These are phyloP conservation scores for Apotomis turbidana DNA, from an alignment of 2,888 invertebrate genomes.

Conservation along the genomic window DNA sequence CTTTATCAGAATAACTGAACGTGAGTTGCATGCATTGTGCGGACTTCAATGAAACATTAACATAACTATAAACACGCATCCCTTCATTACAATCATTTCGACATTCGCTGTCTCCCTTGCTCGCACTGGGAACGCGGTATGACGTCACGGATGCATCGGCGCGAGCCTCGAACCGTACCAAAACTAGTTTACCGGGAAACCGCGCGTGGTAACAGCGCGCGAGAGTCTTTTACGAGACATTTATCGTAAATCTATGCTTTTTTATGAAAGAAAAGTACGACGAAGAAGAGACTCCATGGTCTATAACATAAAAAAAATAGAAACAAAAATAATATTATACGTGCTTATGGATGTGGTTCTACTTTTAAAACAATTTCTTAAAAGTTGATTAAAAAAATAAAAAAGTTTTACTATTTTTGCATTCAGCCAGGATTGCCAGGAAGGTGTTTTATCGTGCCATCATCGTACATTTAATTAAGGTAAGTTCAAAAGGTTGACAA, in stretches of 20 bases:
- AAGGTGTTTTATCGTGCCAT: conserved; percentile 36
- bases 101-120: conserved; percentile 36
- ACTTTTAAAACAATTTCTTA: background rate
- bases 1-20: conserved; percentile 32
- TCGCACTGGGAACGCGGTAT: conserved; percentile 27
- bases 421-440: conserved; percentile 30
- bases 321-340: background rate
- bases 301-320: background rate
- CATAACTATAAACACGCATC: conserved; percentile 43
- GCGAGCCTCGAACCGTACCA: conserved; percentile 38
- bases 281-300: background rate
- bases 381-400: conserved; percentile 5
- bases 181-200: conserved; percentile 52
- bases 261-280: conserved; percentile 12
- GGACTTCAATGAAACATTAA: conserved; percentile 46
- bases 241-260: conserved; percentile 14
- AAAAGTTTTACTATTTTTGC: conserved; percentile 17
- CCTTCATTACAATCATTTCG: conserved; percentile 23
- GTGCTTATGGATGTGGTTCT: background rate
- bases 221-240: conserved; percentile 4
- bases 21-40: conserved; percentile 35
- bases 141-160: conserved; percentile 38
- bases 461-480: conserved; percentile 33
- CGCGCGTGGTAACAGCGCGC: conserved; percentile 44
- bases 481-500: conserved; percentile 35